Evolutionary conservation across 1,140 invertebrate species (phyloP), one percentile per base, ranked within the genome.

Genomic region (Neuroterus valhalla): DNA sequence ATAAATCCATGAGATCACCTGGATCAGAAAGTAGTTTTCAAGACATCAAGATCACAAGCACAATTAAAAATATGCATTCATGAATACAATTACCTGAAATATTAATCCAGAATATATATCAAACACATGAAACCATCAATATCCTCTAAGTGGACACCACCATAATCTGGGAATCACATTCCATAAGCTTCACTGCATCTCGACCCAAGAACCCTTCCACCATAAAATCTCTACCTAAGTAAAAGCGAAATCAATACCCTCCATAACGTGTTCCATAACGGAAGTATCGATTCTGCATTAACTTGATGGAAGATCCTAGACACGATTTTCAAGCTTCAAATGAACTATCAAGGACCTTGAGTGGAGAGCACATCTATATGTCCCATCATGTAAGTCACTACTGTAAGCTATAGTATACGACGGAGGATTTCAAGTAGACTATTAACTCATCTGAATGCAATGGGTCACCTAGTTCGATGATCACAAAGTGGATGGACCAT

Each of bases 211-310:
- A 38, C 55, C 12, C 15, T 62, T 62, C 31, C 55, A 31, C 55
- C 55, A 62, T 62, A 62, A 62, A 62, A 62, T 62, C 55, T 62
- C 52, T 55, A 23, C 23, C 15, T 62, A 26, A 62, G 31, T 31
- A 26, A 26, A 62, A 62, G 23, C 31, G 55, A 62, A 62, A 62
- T 62, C 55, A 14, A 62, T 62, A 62, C 31, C 26, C 26, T 31
- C 55, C 55, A 31, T 15, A 62, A 38, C 6, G 31, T 38, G 8
- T 38, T 38, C 31, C 4, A 38, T 38, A 38, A 38, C 31, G 31
- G 10, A 38, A 38, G 31, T 38, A 38, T 38, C 31, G 31, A 38
- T 38, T 62, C 55, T 15, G 26, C 31, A 62, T 62, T 31, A 26
- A 62, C 31, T 31, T 38, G 55, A 31, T 62, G 23, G 15, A 31